Base-by-base conservation (phyloP, 2,113 vertebrate genomes). In the Budorcas taxicolor region DNA sequence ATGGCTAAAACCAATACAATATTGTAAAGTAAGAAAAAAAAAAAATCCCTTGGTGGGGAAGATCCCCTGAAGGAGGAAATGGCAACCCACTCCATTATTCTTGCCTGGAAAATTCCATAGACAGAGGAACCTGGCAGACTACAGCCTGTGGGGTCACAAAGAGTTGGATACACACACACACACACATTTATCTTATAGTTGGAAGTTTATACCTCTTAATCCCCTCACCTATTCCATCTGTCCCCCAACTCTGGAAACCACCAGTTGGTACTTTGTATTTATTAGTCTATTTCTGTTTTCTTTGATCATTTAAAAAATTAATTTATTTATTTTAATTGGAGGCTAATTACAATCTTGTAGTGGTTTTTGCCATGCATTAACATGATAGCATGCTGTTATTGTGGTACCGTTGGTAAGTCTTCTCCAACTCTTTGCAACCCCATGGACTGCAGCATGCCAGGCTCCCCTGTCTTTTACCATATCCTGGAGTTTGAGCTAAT, bases 191-290 rank as follows among this genome's bases (percentile, higher is more conserved):
- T 71, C n/a, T 23, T 36, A 0, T 64, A 64, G 64, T 31, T n/a
- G n/a, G 15, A 71, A 36, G n/a, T 36, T 71, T 11, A 15, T 71
- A 21, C 17, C 17, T 71, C 64, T 71, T 71, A 36, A 5, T 71
- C 64, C n/a, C n/a, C n/a, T 71, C 29, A 71, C n/a, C 2, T 71
- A 11, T 36, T 71, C n/a, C 0, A 0, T 71, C n/a, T 71, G 64
- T n/a, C 19, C 4, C 64, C 19, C n/a, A 17, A n/a, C 31, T 71
- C n/a, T 71, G 64, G n/a, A 8, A 71, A 71, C 64, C 17, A 36
- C n/a, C n/a, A 36, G n/a, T 36, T 36, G 64, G 64, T 21, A 3
- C 64, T 71, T 36, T 71, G 64, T 71, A 71, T 71, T 71, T 36
- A 71, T 23, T n/a, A 71, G 9, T 71, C 4, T 71, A 71, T 71